Evolutionary conservation across 2,113 vertebrate species (phyloP).

Genomic region (Austrofundulus limnaeus): DNA sequence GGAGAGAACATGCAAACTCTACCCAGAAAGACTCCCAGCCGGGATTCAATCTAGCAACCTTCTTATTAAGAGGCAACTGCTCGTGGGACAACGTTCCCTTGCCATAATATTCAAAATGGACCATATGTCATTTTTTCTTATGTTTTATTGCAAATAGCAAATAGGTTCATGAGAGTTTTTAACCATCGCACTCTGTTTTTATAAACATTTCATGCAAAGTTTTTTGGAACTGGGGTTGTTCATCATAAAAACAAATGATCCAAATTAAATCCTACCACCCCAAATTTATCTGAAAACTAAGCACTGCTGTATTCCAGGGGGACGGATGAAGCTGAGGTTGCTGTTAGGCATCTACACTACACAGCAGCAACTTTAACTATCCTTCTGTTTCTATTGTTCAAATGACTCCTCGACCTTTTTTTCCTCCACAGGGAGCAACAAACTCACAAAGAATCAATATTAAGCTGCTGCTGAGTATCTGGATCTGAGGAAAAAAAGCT

Average conservation of each 20-base stretch:
- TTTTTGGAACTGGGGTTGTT: too few species aligned
- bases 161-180: too few species aligned
- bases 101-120: too few species aligned
- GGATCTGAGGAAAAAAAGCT: neutral
- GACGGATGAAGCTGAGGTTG: constrained; percentile 3
- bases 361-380: constrained; percentile 10
- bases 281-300: constrained; percentile 13
- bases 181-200: too few species aligned
- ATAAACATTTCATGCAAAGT: too few species aligned
- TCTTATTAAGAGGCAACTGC: too few species aligned
- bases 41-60: too few species aligned
- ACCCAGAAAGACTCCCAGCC: too few species aligned
- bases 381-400: constrained; percentile 25
- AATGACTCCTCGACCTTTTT: constrained; percentile 11
- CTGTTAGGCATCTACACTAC: constrained; percentile 3
- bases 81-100: too few species aligned
- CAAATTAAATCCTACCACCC: neutral
- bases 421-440: constrained; percentile 7
- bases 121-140: too few species aligned
- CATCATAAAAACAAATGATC: neutral
- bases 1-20: too few species aligned
- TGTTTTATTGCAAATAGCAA: too few species aligned
- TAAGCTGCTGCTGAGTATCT: constrained; percentile 1
- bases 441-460: constrained; percentile 15
- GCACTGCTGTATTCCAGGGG: constrained; percentile 2